Percentiles rank a stretch among this genome's conserved stretches.
Evolutionary conservation across 2,113 vertebrate genomes (phyloP).

Genomic region (Chaetops frenatus): DNA sequence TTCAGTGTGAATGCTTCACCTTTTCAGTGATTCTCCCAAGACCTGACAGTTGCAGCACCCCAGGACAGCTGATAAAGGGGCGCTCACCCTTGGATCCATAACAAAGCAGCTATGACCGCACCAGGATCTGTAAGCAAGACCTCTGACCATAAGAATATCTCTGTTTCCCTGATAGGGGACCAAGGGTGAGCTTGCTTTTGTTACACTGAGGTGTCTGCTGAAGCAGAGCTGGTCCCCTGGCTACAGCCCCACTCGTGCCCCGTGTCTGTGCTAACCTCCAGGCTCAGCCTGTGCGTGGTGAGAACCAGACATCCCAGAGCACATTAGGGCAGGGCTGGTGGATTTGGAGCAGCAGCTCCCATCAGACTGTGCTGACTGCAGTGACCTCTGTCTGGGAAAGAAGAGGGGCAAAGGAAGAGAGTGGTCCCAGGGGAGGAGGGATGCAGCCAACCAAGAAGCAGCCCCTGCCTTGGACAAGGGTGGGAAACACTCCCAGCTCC

Average conservation of each 20-base stretch:
- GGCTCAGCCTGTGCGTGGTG: background rate
- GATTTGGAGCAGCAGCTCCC: background rate
- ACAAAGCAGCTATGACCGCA: background rate
- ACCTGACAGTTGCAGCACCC: background rate
- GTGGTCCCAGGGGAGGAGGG: background rate
- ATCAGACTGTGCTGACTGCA: constrained; percentile 44
- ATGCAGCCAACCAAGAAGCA: background rate
- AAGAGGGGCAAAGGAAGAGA: background rate
- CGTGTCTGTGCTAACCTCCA: background rate
- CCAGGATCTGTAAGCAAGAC: background rate
- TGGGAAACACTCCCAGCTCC: background rate
- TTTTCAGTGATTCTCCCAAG: background rate
- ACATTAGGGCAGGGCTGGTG: background rate
- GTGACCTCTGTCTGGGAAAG: constrained; percentile 47
- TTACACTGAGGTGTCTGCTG: background rate
- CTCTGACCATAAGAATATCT: background rate
- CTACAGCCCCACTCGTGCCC: background rate
- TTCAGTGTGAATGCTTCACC: background rate
- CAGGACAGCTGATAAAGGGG: background rate
- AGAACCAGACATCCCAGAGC: background rate
- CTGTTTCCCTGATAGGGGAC: background rate
- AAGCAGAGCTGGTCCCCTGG: background rate
- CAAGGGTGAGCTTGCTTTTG: background rate
- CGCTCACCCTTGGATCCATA: background rate
- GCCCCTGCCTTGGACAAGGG: background rate